phyloP scores from a whole-genome alignment of 2,797 vertebrate genomes.

The Chanos chanos region DNA sequence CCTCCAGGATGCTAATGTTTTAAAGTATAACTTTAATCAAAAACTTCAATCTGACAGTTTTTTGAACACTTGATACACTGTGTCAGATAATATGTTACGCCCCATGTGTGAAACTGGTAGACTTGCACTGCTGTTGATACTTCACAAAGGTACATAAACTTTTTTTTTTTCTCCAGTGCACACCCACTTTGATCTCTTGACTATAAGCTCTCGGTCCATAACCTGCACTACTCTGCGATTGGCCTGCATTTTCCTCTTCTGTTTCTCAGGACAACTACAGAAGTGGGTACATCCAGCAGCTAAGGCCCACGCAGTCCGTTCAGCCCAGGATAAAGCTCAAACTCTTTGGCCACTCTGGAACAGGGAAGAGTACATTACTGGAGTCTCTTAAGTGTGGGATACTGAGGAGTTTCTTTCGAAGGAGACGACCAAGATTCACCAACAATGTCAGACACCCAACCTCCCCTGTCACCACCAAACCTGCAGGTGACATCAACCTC shows the following conservation, averaged over 20 bases:
- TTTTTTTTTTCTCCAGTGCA: no score
- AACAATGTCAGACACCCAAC: constrained; percentile 83
- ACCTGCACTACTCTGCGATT: not conserved
- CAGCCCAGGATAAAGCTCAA: constrained; percentile 92
- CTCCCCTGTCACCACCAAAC: constrained; percentile 86
- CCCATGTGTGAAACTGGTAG: no score
- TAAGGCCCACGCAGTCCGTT: constrained; percentile 80
- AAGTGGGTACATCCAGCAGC: constrained; percentile 87
- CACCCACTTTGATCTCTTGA: no score
- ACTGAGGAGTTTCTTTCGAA: constrained; percentile 91
- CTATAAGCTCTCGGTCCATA: not conserved
- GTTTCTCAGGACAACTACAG: constrained; percentile 82
- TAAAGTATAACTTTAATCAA: no score
- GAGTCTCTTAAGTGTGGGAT: constrained; percentile 96
- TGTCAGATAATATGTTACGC: no score
- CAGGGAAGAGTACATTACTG: constrained; percentile 89
- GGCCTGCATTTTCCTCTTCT: constrained; percentile 13
- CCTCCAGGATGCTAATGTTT: no score
- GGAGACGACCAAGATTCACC: constrained; percentile 81
- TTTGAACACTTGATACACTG: no score
- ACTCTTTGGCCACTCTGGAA: constrained; percentile 84
- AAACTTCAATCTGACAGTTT: no score
- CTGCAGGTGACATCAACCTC: no score
- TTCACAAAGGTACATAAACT: no score
- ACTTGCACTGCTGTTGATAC: no score